phyloP scores from a whole-genome alignment of 2,888 invertebrate species.

The Calameuta idolon region DNA sequence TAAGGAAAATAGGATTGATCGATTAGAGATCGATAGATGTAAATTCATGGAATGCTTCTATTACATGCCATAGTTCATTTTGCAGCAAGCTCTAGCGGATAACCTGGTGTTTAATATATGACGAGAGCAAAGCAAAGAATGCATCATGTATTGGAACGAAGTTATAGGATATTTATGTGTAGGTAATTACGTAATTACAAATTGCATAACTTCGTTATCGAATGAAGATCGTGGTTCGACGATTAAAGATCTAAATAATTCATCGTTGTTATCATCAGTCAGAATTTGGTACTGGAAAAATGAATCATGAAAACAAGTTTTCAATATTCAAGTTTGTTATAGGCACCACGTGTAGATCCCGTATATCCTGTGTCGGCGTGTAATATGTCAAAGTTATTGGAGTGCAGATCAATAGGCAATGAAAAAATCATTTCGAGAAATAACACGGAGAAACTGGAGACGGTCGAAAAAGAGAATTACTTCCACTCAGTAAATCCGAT shows the following conservation, averaged over 20 bases:
- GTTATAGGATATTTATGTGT: neutral
- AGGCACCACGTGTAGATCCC: no score
- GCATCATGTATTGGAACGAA: neutral
- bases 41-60: neutral
- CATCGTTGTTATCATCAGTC: neutral
- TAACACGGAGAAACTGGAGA: neutral
- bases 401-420: neutral
- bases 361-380: neutral
- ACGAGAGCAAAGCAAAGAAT: neutral
- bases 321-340: no score
- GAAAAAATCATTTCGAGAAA: neutral
- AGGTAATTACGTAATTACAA: neutral
- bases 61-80: neutral
- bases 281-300: neutral
- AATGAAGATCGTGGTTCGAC: neutral
- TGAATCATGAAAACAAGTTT: neutral
- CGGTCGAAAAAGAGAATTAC: neutral
- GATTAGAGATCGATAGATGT: neutral
- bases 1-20: no score
- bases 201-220: neutral
- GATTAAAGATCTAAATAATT: neutral
- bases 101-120: neutral
- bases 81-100: neutral
- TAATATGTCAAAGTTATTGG: neutral
- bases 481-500: neutral